Evolutionary conservation across 2,113 vertebrate species (phyloP).

Genomic region (Lycaon pictus): DNA sequence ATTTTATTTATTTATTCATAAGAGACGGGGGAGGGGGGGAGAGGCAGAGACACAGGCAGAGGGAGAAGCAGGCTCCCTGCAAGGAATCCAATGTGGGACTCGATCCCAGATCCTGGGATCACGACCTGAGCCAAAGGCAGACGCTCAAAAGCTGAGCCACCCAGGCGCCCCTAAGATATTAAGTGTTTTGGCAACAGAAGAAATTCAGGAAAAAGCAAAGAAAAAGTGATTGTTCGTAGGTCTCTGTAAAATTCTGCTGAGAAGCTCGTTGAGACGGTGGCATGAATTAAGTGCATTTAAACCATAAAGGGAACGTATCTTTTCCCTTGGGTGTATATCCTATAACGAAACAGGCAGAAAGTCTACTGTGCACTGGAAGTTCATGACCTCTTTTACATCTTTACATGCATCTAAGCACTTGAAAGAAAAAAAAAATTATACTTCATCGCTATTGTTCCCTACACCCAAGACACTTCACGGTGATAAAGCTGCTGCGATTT

Average conservation of each 20-base stretch:
- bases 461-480: slow-evolving; percentile 12
- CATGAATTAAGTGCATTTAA: not conserved
- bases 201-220: not conserved
- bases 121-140: too few species aligned
- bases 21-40: too few species aligned
- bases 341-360: not conserved
- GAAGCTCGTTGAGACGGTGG: not conserved
- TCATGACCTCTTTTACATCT: not conserved
- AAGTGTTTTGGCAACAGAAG: slow-evolving; percentile 40
- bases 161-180: not conserved
- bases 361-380: not conserved
- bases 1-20: too few species aligned
- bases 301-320: slow-evolving; percentile 53
- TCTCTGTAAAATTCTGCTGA: slow-evolving; percentile 51
- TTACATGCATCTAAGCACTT: not conserved
- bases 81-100: too few species aligned
- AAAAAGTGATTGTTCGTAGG: not conserved
- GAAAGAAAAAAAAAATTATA: slow-evolving; percentile 11
- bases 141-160: too few species aligned
- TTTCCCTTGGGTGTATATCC: slow-evolving; percentile 36
- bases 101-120: too few species aligned
- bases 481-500: not conserved
- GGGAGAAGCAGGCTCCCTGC: too few species aligned
- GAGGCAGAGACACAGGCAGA: too few species aligned
- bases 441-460: not conserved